A percentile compares a stretch with the other conserved stretches of the same genome.
Conservation (phyloP, 1,140 invertebrate species). For the Colletes latitarsis region DNA sequence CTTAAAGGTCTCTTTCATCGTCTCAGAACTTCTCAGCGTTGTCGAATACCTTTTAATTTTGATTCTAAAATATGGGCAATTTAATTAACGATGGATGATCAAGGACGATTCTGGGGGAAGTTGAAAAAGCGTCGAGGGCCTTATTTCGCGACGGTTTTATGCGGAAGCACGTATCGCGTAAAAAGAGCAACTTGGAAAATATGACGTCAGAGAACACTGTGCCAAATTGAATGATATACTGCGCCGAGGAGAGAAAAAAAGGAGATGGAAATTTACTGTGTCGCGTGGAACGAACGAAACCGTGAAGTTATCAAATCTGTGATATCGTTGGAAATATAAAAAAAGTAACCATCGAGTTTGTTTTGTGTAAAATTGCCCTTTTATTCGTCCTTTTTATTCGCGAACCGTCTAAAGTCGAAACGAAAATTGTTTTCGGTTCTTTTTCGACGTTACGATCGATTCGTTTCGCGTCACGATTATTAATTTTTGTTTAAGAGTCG, state of each 20-base stretch:
- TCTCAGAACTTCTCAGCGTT: too few relatives aligned
- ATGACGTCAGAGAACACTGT: neutral
- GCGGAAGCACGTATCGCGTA: constrained; percentile 18
- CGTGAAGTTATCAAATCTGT: neutral
- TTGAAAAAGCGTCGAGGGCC: constrained; percentile 14
- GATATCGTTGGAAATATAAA: neutral
- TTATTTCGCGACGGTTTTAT: constrained; percentile 22
- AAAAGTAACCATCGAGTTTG: too few relatives aligned
- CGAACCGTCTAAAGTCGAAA: too few relatives aligned
- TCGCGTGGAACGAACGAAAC: neutral
- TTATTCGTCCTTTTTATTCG: too few relatives aligned
- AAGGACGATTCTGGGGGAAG: neutral
- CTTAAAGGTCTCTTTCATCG: too few relatives aligned
- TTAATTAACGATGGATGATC: constrained; percentile 17
- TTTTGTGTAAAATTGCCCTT: too few relatives aligned
- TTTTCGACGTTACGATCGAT: too few relatives aligned
- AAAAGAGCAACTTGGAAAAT: constrained; percentile 13
- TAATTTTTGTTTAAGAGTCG: too few relatives aligned
- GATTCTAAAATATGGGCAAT: neutral
- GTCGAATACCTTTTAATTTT: too few relatives aligned
- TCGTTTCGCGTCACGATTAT: too few relatives aligned
- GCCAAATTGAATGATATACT: constrained; percentile 25
- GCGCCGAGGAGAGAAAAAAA: neutral
- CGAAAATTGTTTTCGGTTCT: too few relatives aligned
- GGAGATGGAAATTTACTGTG: neutral